phyloP scores from a whole-genome alignment of 53 echinoderm and acorn worm genomes.

The Holothuria scabra region DNA sequence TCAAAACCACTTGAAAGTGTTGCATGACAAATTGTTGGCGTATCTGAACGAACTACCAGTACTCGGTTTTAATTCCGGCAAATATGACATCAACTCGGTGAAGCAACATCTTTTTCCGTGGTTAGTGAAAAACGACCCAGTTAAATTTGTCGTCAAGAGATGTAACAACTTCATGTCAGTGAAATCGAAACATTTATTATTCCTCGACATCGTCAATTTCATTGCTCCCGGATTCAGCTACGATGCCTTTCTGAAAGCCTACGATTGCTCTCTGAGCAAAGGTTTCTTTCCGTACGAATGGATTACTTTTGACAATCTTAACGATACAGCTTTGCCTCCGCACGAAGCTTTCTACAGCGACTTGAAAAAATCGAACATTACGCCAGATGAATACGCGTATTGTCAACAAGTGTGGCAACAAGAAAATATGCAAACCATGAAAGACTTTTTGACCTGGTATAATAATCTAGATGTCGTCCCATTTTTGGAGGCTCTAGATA shows the following conservation, averaged over 20 bases:
- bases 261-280: conserved; percentile 39
- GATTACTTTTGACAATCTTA: conserved; percentile 43
- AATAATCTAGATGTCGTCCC: conserved; percentile 28
- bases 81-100: conserved; percentile 35
- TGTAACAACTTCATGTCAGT: conserved; percentile 48
- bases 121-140: conserved; percentile 41
- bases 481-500: conserved; percentile 42
- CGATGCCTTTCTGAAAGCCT: conserved; percentile 52
- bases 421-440: conserved; percentile 17
- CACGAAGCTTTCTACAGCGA: conserved; percentile 47
- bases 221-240: conserved; percentile 56
- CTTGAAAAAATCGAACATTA: conserved; percentile 43
- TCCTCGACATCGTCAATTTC: conserved; percentile 59
- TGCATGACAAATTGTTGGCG: background rate
- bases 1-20: background rate
- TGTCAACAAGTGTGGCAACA: conserved; percentile 38
- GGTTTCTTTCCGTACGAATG: conserved; percentile 65
- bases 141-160: conserved; percentile 36
- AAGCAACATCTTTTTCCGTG: conserved; percentile 33
- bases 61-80: conserved; percentile 47
- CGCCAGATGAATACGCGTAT: conserved; percentile 31
- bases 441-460: conserved; percentile 57
- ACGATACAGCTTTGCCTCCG: conserved; percentile 5
- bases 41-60: conserved; percentile 41
- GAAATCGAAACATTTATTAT: conserved; percentile 36